Evolutionary conservation across 1,140 invertebrate genomes (phyloP).

Genomic region (Anoplophora glabripennis): DNA sequence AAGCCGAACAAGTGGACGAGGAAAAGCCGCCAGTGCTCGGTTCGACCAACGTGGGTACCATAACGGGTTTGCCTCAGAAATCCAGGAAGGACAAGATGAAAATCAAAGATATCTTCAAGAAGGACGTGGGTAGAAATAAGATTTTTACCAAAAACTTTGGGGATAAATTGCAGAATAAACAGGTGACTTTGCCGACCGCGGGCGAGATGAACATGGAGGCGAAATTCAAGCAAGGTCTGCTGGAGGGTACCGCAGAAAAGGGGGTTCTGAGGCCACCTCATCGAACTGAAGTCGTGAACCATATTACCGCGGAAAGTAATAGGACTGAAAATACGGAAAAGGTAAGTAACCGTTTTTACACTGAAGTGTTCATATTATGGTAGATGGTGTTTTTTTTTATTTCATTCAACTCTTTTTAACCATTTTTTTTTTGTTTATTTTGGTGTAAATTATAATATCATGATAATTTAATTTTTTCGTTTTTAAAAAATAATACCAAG

Average conservation of each 20-base stretch:
- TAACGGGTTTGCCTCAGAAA: conserved; percentile 48
- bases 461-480: too few relatives aligned
- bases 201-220: conserved; percentile 55
- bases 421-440: too few relatives aligned
- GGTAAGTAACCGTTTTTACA: conserved; percentile 9
- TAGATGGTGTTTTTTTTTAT: too few relatives aligned
- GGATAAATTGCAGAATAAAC: conserved; percentile 31
- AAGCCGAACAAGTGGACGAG: conserved; percentile 38
- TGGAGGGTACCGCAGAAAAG: conserved; percentile 52
- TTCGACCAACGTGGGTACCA: conserved; percentile 63
- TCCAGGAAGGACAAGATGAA: conserved; percentile 45
- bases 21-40: conserved; percentile 53
- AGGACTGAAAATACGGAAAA: conserved; percentile 16
- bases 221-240: conserved; percentile 59
- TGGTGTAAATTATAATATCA: too few relatives aligned
- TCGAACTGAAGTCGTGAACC: conserved; percentile 35
- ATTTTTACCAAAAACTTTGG: conserved; percentile 55
- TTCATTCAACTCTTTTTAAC: too few relatives aligned
- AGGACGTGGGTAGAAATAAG: conserved; percentile 54
- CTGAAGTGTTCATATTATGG: background rate
- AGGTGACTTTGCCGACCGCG: conserved; percentile 40
- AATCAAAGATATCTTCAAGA: conserved; percentile 44
- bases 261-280: conserved; percentile 39
- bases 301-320: conserved; percentile 18
- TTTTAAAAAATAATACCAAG: too few relatives aligned